Evolutionary conservation across 2,888 invertebrate genomes (phyloP), one percentile per base, ranked within the genome.

Genomic region (Euplexia lucipara): DNA sequence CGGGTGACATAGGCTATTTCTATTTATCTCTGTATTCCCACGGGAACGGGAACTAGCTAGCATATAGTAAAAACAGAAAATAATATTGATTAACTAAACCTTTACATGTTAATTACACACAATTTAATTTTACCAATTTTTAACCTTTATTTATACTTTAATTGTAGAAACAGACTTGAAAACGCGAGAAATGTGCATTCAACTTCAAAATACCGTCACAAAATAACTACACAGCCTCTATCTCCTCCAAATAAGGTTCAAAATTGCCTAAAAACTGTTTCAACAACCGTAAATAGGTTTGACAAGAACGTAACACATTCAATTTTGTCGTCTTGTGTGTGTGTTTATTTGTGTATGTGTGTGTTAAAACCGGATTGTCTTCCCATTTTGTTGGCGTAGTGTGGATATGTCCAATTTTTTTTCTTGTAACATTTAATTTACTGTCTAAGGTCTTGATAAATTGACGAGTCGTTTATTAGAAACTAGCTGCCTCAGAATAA

Each of bases 361-460:
- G 68, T 52, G 73, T 48, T 16, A 54, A 75, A 83, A 83, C 85
- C 81, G 86, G 88, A 86, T 85, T 88, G 79, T 85, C 85, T 87
- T 86, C 82, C 83, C 80, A 75, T 78, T 76, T 63, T 68, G 80
- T 69, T 70, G 57, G 66, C 48, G 30, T 57, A 63, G 6, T 52
- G 3, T 78, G 78, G 80, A 80, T 67, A 42, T n/a, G 32, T 34
- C 34, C 10, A 22, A 44, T 45, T 41, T 26, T 45, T 45, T 12
- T 32, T 1, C 0, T 12, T 12, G 5, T 35, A 8, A 35, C 3
- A 2, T 18, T 18, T 34, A 7, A 26, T 42, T 41, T n/a, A 30
- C 35, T 52, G 54, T 9, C 0, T 35, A 22, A 64, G 64, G 65
- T 62, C 45, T 14, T 26, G 42, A 12, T n/a, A n/a, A n/a, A 52